Conservation (phyloP, 2,797 vertebrate genomes). For the Mus caroli region DNA sequence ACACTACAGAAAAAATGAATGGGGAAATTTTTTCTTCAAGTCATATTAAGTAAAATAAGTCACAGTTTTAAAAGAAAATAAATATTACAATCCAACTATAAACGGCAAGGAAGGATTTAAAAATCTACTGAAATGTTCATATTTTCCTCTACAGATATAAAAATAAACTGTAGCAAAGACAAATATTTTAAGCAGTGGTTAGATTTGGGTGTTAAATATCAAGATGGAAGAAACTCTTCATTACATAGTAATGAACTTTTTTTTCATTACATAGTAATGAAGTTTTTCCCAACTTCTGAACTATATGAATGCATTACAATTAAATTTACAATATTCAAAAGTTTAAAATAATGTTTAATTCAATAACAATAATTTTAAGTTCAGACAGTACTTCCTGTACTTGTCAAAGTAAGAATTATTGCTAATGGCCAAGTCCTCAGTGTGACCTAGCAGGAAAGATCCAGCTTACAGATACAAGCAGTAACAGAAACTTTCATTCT, state of each 20-base stretch:
- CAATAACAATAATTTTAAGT: conserved; percentile 26
- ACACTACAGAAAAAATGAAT: background rate
- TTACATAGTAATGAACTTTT: background rate
- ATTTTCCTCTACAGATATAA: background rate
- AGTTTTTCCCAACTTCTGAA: background rate
- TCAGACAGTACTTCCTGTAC: background rate
- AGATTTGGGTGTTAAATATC: background rate
- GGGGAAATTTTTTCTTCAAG: background rate
- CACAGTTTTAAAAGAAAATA: background rate
- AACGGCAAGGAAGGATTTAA: background rate
- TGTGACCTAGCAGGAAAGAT: background rate
- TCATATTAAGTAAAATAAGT: background rate
- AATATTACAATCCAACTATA: background rate
- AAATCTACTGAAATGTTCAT: conserved; percentile 21
- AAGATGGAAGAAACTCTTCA: background rate
- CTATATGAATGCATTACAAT: background rate
- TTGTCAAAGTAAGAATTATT: conserved; percentile 7
- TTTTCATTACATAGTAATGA: too few species aligned
- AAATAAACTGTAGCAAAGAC: background rate
- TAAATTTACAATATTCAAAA: background rate
- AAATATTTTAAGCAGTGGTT: background rate
- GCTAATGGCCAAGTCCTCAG: background rate
- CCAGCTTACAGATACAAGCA: background rate
- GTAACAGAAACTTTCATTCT: background rate
- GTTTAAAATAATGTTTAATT: background rate